phyloP scores from a whole-genome alignment of 92 coral and sea anemone genomes.

The Palythoa grandis region DNA sequence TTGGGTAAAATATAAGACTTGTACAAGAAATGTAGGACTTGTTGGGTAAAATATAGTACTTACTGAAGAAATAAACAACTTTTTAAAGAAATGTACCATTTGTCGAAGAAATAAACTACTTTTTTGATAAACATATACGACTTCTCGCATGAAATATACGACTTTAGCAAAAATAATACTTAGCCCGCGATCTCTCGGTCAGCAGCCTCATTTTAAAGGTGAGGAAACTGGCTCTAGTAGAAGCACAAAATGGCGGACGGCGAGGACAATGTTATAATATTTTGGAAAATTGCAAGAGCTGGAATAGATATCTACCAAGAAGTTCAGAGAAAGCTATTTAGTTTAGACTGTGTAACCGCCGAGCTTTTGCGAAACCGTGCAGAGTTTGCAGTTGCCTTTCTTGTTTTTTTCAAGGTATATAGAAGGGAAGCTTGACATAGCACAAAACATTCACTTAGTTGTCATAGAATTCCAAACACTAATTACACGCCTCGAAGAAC shows the following conservation, averaged over 20 bases:
- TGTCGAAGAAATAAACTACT: no score
- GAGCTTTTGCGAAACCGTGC: conserved; percentile 56
- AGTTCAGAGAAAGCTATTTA: conserved; percentile 50
- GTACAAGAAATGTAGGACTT: background rate
- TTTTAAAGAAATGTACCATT: no score
- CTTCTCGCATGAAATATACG: conserved; percentile 7
- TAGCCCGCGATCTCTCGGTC: no score
- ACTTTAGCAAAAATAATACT: no score
- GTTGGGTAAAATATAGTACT: no score
- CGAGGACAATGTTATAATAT: conserved; percentile 27
- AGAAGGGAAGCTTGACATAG: conserved; percentile 19
- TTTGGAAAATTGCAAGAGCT: conserved; percentile 45
- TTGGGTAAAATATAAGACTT: no score
- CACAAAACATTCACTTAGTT: background rate
- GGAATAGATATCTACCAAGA: conserved; percentile 54
- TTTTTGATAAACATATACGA: background rate
- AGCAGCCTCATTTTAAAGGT: no score
- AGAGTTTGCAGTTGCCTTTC: conserved; percentile 51
- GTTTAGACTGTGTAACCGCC: conserved; percentile 55
- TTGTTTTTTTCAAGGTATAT: conserved; percentile 36
- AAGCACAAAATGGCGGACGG: background rate
- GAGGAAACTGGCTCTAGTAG: no score
- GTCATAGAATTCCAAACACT: background rate
- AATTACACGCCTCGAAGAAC: conserved; percentile 7
- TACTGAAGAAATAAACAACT: background rate